A percentile compares a stretch with the other conserved stretches of the same genome.
Evolutionary conservation across 2,797 vertebrate genomes (phyloP).

Genomic region (Acanthis flammea): DNA sequence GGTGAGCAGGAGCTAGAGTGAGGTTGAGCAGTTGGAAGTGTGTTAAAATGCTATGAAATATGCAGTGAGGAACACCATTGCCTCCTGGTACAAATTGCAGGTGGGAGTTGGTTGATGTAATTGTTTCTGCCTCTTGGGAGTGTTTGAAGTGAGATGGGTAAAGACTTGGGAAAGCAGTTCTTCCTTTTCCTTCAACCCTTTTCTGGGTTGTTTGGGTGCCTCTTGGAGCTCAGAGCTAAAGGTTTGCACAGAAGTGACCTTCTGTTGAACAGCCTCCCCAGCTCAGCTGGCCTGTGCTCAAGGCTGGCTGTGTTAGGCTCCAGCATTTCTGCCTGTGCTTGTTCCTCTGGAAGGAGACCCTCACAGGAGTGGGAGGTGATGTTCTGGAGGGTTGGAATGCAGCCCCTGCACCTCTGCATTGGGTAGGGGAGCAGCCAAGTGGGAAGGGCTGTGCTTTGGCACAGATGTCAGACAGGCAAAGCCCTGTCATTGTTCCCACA

Average conservation of each 20-base stretch:
- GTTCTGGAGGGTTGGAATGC: not conserved
- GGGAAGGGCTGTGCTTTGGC: not conserved
- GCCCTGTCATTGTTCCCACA: not conserved
- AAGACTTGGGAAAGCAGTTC: not conserved
- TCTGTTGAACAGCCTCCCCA: not conserved
- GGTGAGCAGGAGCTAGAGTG: not conserved
- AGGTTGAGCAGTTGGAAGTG: not conserved
- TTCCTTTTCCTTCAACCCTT: not conserved
- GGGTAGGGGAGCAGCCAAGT: not conserved
- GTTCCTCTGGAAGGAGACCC: not conserved
- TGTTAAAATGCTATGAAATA: not conserved
- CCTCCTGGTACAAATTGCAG: not conserved
- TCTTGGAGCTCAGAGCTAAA: not conserved
- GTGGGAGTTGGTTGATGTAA: not conserved
- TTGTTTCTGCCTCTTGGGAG: not conserved
- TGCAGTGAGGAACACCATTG: not conserved
- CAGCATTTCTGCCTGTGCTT: not conserved
- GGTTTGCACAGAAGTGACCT: not conserved
- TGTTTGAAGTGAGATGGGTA: not conserved
- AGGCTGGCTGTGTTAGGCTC: not conserved
- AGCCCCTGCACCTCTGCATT: fast-evolving
- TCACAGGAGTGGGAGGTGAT: not conserved
- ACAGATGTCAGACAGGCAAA: fast-evolving
- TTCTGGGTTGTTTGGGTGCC: not conserved
- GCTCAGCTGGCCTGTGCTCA: not conserved